Percentiles rank a stretch among this genome's conserved stretches.
Conservation (phyloP, 2,113 vertebrate genomes). For the Zosterops pallidus region DNA sequence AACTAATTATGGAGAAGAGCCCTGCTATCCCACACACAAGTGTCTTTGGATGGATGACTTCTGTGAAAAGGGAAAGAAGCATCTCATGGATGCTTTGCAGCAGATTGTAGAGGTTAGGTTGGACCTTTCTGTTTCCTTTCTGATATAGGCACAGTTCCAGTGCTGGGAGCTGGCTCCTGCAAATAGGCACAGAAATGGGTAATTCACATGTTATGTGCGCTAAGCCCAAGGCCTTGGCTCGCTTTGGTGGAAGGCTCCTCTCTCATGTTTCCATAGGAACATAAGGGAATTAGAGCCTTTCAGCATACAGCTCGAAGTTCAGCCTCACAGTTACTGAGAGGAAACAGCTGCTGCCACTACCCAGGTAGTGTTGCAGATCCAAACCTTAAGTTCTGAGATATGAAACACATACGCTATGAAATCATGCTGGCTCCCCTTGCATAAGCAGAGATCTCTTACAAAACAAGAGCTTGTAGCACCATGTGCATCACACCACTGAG, state of each 20-base stretch:
- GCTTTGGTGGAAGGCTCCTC: not conserved
- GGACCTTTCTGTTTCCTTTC: not conserved
- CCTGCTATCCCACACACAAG: not conserved
- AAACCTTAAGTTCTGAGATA: not conserved
- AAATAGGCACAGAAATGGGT: not conserved
- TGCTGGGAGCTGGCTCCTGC: not conserved
- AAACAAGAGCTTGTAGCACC: not conserved
- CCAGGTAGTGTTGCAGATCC: not conserved
- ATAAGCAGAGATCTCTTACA: not conserved
- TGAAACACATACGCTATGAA: not conserved
- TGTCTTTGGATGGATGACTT: not conserved
- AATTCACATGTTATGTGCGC: not conserved
- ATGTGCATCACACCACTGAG: not conserved
- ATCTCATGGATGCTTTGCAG: not conserved
- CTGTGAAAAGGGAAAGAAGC: not conserved
- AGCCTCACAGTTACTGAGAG: slow-evolving; percentile 23
- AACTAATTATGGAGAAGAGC: not conserved
- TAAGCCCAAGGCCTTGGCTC: slow-evolving; percentile 7
- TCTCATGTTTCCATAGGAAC: slow-evolving; percentile 49
- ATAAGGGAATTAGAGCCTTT: slow-evolving; percentile 29
- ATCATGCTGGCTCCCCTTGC: not conserved
- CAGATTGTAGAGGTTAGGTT: slow-evolving; percentile 15
- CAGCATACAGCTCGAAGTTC: not conserved
- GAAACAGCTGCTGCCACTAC: slow-evolving; percentile 33
- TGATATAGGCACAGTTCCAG: not conserved